phyloP scores from a whole-genome alignment of 2,113 vertebrate species.

The Seriola rivoliana region DNA sequence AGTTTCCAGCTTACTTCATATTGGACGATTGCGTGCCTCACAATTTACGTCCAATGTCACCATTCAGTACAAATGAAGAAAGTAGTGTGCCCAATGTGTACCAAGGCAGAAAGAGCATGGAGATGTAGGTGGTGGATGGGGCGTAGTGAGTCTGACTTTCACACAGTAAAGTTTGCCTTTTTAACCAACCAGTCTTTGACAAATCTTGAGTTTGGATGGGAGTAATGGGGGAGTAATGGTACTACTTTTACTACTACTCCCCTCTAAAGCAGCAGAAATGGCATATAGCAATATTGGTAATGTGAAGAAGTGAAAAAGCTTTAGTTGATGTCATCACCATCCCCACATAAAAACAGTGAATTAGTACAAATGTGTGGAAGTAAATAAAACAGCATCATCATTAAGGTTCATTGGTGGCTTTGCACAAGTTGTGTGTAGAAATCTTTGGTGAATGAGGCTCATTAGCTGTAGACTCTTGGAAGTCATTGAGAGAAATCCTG shows the following conservation, averaged over 20 bases:
- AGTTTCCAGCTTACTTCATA: background rate
- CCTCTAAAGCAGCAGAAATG: background rate
- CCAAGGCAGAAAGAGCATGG: background rate
- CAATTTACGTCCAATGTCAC: too few species aligned
- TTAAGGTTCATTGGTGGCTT: background rate
- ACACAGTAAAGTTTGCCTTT: too few species aligned
- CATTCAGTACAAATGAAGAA: background rate
- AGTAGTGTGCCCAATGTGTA: background rate
- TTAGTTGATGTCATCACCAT: background rate
- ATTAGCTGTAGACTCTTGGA: slow-evolving; percentile 1
- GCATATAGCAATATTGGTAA: background rate
- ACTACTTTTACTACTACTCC: background rate
- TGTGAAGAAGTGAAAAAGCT: background rate
- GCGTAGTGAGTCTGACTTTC: background rate
- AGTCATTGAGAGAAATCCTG: slow-evolving; percentile 3
- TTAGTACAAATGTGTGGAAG: background rate
- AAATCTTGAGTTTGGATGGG: background rate
- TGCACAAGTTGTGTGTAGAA: background rate
- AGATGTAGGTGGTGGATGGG: background rate
- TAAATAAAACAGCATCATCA: background rate
- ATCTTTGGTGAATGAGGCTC: slow-evolving; percentile 1
- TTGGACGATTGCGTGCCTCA: background rate
- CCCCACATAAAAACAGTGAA: background rate
- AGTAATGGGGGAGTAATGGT: too few species aligned
- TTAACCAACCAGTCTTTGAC: too few species aligned